Percentiles rank a stretch among this genome's conserved stretches.
Conservation (phyloP, 2,888 invertebrate species). For the Oithona nana region DNA sequence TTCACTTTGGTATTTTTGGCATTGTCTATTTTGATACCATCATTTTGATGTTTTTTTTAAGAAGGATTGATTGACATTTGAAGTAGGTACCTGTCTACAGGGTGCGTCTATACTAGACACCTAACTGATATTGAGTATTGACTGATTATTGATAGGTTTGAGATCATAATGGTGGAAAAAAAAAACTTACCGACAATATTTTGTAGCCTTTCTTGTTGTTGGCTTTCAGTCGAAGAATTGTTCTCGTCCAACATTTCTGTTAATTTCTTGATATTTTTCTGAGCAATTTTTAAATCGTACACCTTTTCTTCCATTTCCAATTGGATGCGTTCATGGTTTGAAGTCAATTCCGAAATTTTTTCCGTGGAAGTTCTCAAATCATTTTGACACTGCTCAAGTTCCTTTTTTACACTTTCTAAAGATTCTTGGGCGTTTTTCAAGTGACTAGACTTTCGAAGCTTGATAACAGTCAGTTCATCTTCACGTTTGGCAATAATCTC, state of each 20-base stretch:
- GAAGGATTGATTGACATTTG: too few relatives aligned
- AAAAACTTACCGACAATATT: not conserved
- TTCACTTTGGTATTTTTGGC: too few relatives aligned
- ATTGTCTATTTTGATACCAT: too few relatives aligned
- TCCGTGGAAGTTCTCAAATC: constrained; percentile 22
- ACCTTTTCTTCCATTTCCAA: constrained; percentile 26
- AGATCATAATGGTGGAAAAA: too few relatives aligned
- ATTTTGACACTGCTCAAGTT: constrained; percentile 23
- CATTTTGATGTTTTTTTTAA: too few relatives aligned
- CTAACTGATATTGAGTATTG: too few relatives aligned
- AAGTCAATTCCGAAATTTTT: constrained; percentile 20
- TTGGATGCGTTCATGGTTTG: constrained; percentile 24
- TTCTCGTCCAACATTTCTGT: constrained; percentile 2
- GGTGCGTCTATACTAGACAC: too few relatives aligned
- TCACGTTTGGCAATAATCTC: not conserved
- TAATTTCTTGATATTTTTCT: constrained; percentile 23
- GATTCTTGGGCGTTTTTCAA: not conserved
- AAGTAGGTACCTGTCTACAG: too few relatives aligned
- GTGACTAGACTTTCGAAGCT: not conserved
- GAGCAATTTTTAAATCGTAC: constrained; percentile 25
- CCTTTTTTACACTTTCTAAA: not conserved
- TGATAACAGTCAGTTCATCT: not conserved
- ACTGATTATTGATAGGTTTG: too few relatives aligned
- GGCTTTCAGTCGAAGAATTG: not conserved
- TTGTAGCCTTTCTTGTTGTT: not conserved